Evolutionary conservation across 1,140 invertebrate genomes (phyloP).

Genomic region (Zaprionus lachaisei): DNA sequence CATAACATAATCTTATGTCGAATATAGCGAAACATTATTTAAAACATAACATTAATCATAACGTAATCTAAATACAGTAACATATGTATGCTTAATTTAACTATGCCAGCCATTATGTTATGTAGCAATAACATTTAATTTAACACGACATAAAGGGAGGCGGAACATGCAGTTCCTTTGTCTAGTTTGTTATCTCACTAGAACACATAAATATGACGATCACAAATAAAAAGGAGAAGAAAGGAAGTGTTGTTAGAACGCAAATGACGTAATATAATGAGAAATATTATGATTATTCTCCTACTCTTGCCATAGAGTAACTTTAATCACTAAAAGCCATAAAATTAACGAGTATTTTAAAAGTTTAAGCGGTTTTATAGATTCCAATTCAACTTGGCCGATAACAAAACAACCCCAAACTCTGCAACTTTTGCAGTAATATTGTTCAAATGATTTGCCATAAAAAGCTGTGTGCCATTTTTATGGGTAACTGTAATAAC

Average conservation of each 20-base stretch:
- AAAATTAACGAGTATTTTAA: background rate
- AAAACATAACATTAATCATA: no score
- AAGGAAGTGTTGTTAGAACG: background rate
- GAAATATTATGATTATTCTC: background rate
- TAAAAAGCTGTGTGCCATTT: slow-evolving; percentile 3
- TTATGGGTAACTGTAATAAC: slow-evolving; percentile 22
- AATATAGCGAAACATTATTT: no score
- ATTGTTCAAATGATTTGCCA: slow-evolving; percentile 5
- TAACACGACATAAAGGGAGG: background rate
- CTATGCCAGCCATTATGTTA: background rate
- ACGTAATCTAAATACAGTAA: no score
- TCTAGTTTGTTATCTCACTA: no score
- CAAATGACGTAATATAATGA: background rate
- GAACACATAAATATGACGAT: background rate
- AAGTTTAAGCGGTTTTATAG: background rate
- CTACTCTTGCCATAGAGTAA: background rate
- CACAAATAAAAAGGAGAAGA: background rate
- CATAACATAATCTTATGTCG: no score
- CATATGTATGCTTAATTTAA: background rate
- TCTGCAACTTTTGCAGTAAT: slow-evolving; percentile 3
- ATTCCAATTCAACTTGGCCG: background rate
- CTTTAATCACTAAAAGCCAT: background rate
- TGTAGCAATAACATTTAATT: background rate
- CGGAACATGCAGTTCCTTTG: background rate
- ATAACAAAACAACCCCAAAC: background rate